These are phyloP conservation scores for Eupithecia vulgata DNA, from an alignment of 2,888 invertebrate species.

Conservation along the genomic window DNA sequence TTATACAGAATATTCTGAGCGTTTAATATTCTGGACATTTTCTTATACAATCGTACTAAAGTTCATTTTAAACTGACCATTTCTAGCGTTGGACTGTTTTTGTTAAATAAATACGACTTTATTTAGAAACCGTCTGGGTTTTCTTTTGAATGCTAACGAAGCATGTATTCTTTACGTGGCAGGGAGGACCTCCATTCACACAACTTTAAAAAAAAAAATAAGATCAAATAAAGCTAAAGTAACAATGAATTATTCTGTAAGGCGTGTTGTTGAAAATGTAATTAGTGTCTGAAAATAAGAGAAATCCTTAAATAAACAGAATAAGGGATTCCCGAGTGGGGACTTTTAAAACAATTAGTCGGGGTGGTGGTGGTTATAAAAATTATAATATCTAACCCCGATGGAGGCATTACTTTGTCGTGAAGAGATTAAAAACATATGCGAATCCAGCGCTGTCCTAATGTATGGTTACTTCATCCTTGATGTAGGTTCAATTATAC, in stretches of 20 bases:
- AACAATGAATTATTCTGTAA: slow-evolving; percentile 14
- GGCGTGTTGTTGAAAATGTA: slow-evolving; percentile 23
- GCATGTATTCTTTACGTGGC: neutral
- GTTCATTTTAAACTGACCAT: neutral
- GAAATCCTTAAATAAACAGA: slow-evolving; percentile 28
- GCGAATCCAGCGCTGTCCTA: slow-evolving; percentile 49
- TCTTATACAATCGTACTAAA: neutral
- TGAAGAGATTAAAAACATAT: slow-evolving; percentile 54
- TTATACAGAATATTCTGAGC: neutral
- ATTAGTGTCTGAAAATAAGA: slow-evolving; percentile 27
- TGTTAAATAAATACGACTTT: neutral
- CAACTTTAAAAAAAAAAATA: neutral
- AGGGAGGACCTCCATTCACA: neutral
- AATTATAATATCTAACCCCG: slow-evolving; percentile 50
- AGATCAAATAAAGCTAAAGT: slow-evolving; percentile 8
- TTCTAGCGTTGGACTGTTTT: neutral
- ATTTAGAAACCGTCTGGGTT: neutral
- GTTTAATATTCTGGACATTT: neutral
- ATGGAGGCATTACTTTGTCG: slow-evolving; percentile 50
- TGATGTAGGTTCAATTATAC: slow-evolving; percentile 23
- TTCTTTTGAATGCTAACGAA: neutral
- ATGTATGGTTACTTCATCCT: slow-evolving; percentile 52
- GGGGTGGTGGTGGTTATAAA: slow-evolving; percentile 46
- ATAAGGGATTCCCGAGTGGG: slow-evolving; percentile 37
- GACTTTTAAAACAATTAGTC: slow-evolving; percentile 49